A percentile compares a stretch with the other conserved stretches of the same genome.
phyloP scores from a whole-genome alignment of 2,797 vertebrate species.

The Chanos chanos region DNA sequence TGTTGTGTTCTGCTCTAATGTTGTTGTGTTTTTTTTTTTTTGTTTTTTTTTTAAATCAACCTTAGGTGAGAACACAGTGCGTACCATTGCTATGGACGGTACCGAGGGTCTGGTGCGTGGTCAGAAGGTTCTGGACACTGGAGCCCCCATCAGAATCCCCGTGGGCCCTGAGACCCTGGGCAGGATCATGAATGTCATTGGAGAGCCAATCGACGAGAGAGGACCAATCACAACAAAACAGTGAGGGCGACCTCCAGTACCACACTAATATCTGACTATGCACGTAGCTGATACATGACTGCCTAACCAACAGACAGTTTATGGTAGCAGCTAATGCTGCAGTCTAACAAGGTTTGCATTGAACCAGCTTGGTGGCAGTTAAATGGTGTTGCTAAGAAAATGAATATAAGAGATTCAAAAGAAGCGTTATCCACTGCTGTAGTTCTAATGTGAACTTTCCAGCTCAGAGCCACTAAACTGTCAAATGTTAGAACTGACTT shows the following conservation, averaged over 20 bases:
- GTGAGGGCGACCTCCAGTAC: slow-evolving; percentile 65
- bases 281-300: background rate
- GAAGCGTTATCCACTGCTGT: too few species aligned
- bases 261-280: background rate
- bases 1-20: too few species aligned
- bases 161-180: slow-evolving; percentile 95
- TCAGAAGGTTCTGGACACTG: slow-evolving; percentile 90
- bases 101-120: slow-evolving; percentile 94
- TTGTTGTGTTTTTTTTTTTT: background rate
- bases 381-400: too few species aligned
- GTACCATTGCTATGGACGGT: slow-evolving; percentile 97
- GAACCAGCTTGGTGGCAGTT: too few species aligned
- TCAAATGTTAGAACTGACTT: too few species aligned
- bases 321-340: too few species aligned
- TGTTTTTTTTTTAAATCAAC: background rate
- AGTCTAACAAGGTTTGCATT: too few species aligned
- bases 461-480: too few species aligned
- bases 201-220: slow-evolving; percentile 94
- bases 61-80: slow-evolving; percentile 91
- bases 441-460: too few species aligned
- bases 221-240: slow-evolving; percentile 93
- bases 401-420: too few species aligned
- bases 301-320: background rate
- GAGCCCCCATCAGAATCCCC: slow-evolving; percentile 93
- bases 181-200: slow-evolving; percentile 98